Conservation (phyloP, 2,113 vertebrate genomes). For the Solea solea region DNA sequence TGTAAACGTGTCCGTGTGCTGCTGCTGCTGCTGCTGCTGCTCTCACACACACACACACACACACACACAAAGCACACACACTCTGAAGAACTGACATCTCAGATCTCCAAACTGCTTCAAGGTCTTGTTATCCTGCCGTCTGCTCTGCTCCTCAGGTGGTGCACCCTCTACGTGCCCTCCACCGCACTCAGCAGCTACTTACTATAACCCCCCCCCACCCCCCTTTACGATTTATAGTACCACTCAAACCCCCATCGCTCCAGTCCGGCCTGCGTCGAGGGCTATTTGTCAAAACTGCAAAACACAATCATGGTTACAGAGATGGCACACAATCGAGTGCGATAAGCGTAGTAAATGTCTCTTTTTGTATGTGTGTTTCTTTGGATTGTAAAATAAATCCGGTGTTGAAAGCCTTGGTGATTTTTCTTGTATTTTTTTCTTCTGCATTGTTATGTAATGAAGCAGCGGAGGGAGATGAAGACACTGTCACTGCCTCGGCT, state of each 20-base stretch:
- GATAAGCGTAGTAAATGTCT: conserved; percentile 41
- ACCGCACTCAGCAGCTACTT: conserved; percentile 37
- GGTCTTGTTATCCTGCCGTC: conserved; percentile 42
- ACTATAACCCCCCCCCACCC: conserved; percentile 19
- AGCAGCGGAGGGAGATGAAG: conserved; percentile 17
- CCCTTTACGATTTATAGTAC: conserved; percentile 36
- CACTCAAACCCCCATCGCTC: conserved; percentile 37
- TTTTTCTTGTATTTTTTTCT: conserved; percentile 33
- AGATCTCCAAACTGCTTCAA: conserved; percentile 24
- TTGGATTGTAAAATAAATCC: conserved; percentile 70
- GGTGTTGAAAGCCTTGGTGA: conserved; percentile 37
- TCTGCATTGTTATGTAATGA: conserved; percentile 40
- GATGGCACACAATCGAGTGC: conserved; percentile 27
- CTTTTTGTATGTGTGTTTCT: conserved; percentile 42
- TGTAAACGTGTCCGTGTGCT: conserved; percentile 47
- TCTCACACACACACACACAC: no score
- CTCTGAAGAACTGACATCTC: no score
- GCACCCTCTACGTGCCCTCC: conserved; percentile 40
- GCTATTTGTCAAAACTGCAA: conserved; percentile 57
- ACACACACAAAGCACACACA: no score
- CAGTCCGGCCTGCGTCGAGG: conserved; percentile 23
- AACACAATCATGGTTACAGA: conserved; percentile 46
- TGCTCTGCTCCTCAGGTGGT: conserved; percentile 68
- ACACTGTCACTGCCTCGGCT: conserved; percentile 24
- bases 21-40: no score